Evolutionary conservation across 2,888 invertebrate species (phyloP).

Genomic region (Drosophila testacea): DNA sequence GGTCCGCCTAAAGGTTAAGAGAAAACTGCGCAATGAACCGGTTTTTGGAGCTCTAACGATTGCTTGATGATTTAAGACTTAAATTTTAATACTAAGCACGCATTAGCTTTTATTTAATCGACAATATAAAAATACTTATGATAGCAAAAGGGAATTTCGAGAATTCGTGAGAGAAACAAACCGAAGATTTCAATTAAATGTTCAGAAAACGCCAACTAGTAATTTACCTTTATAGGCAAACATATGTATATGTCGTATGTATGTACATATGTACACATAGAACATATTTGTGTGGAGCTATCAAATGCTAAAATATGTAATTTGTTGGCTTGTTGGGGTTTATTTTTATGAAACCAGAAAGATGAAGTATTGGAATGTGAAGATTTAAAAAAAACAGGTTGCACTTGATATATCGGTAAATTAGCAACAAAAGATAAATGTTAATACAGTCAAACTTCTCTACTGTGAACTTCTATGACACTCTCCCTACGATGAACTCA

Average conservation of each 20-base stretch:
- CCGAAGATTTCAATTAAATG: conserved; percentile 56
- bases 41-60: conserved; percentile 26
- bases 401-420: conserved; percentile 29
- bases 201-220: conserved; percentile 29
- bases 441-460: not conserved
- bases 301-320: conserved; percentile 8
- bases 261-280: conserved; percentile 3
- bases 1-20: conserved; percentile 30
- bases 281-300: not conserved
- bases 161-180: conserved; percentile 23
- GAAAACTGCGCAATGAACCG: conserved; percentile 38
- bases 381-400: conserved; percentile 57
- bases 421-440: not conserved
- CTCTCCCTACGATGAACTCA: not conserved
- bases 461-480: not conserved
- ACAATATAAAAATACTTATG: conserved; percentile 20
- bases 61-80: conserved; percentile 40
- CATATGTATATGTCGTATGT: conserved; percentile 8
- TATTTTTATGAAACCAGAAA: conserved; percentile 54
- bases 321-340: conserved; percentile 18
- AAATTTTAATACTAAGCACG: conserved; percentile 16
- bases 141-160: conserved; percentile 27
- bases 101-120: conserved; percentile 34
- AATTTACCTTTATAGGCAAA: conserved; percentile 17
- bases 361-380: conserved; percentile 30